Base-by-base conservation (phyloP, 2,888 invertebrate genomes). In the Frankliniella intonsa region DNA sequence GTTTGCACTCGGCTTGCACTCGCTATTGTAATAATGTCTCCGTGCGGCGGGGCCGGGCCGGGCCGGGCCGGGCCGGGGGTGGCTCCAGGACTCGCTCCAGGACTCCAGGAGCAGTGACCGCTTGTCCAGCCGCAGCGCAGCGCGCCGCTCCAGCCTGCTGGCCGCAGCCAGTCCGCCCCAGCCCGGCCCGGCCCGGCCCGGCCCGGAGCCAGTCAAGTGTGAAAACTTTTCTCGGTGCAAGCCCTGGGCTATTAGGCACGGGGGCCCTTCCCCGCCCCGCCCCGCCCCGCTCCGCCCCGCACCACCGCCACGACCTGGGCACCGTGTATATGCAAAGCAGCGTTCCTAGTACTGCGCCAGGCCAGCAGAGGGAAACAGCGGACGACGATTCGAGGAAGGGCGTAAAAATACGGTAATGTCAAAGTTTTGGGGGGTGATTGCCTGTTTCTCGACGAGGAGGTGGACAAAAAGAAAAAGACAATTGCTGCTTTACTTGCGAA, bases 251-350 rank as follows among this genome's bases (percentile, higher is more conserved):
- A 55, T 17, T n/a, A 17, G 62, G 19, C 62, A 14, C 17, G 62
- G 14, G n/a, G 62, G 62, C 62, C 62, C 62, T 17, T n/a, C 55
- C 55, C 55, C 55, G 38, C 38, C 5, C 38, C n/a, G n/a, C 51
- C 8, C 22, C 69, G n/a, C 69, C 69, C 69, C 69, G n/a, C 69
- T 19, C 69, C 25, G 69, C 7, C 69, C 69, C 10, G 25, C 25
- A 25, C 69, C 9, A 25, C 69, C 55, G 55, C 12, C 19, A 12
- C 25, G 25, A 12, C 22, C 25, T 9, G 69, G 10, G 69, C 25
- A 25, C 25, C 69, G 25, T 76, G 69, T 76, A 25, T 76, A 76
- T 76, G 69, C 69, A 76, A 76, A 76, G 62, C 62, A 62, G 19
- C 62, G 62, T 62, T 62, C 62, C 62, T 62, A 62, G 62, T 62